Percentiles rank a stretch among this genome's conserved stretches.
Evolutionary conservation across 2,888 invertebrate species (phyloP).

Genomic region (Diarsia dahlii): DNA sequence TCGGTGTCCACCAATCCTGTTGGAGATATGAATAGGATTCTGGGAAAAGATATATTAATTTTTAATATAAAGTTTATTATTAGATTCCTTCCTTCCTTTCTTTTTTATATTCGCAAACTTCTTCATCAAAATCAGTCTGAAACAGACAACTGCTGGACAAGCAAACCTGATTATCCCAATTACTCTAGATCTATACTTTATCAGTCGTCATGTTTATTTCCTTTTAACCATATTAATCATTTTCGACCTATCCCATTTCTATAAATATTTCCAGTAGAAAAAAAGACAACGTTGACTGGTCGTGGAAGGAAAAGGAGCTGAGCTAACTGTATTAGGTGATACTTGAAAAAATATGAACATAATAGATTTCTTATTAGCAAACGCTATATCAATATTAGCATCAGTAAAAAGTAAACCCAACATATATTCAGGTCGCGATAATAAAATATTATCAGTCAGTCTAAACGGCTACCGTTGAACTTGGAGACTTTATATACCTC

Average conservation of each 20-base stretch:
- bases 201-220: neutral
- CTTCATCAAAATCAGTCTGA: neutral
- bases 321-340: neutral
- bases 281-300: neutral
- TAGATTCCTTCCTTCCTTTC: neutral
- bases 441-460: neutral
- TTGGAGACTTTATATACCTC: neutral
- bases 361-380: neutral
- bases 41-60: constrained; percentile 65
- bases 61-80: neutral
- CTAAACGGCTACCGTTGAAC: neutral
- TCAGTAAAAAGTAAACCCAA: neutral
- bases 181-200: neutral
- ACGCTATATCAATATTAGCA: neutral
- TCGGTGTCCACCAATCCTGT: constrained; percentile 89
- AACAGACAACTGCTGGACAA: neutral
- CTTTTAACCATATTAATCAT: neutral
- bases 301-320: neutral
- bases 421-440: constrained; percentile 1
- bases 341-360: neutral
- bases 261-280: neutral
- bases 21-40: constrained; percentile 92
- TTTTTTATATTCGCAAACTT: neutral
- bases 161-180: neutral
- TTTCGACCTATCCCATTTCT: too few species aligned